phyloP scores from a whole-genome alignment of 92 coral and sea anemone genomes.

The Ricordea florida region DNA sequence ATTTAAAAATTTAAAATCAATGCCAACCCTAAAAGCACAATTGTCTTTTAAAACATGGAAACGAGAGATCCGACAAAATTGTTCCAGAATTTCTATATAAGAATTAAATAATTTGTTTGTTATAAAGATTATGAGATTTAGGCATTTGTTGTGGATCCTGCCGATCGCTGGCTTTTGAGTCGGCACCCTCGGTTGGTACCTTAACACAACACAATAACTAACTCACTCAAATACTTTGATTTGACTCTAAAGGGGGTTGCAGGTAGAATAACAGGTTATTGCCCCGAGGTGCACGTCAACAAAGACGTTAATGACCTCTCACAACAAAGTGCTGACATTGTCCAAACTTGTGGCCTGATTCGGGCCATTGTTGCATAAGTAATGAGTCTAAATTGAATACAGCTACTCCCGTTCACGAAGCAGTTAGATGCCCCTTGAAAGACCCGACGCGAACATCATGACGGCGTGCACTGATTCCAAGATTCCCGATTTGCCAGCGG shows the following conservation, averaged over 20 bases:
- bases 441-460: too few relatives aligned
- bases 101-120: too few relatives aligned
- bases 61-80: too few relatives aligned
- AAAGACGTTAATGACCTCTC: constrained; percentile 27
- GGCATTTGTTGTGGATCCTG: too few relatives aligned
- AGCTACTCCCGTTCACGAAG: too few relatives aligned
- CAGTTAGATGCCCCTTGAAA: too few relatives aligned
- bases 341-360: constrained; percentile 24
- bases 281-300: neutral
- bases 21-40: too few relatives aligned
- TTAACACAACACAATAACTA: neutral
- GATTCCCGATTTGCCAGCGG: constrained; percentile 9
- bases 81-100: too few relatives aligned
- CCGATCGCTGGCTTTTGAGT: too few relatives aligned
- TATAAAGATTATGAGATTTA: too few relatives aligned
- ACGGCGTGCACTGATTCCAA: constrained; percentile 30
- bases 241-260: constrained; percentile 21
- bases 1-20: neutral
- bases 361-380: constrained; percentile 46
- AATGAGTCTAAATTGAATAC: constrained; percentile 34
- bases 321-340: constrained; percentile 27
- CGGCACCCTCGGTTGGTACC: neutral
- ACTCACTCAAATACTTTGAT: neutral
- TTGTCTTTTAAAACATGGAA: too few relatives aligned
- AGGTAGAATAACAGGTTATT: constrained; percentile 13